phyloP scores from a whole-genome alignment of 1,140 invertebrate species.

The Drosophila pachea region DNA sequence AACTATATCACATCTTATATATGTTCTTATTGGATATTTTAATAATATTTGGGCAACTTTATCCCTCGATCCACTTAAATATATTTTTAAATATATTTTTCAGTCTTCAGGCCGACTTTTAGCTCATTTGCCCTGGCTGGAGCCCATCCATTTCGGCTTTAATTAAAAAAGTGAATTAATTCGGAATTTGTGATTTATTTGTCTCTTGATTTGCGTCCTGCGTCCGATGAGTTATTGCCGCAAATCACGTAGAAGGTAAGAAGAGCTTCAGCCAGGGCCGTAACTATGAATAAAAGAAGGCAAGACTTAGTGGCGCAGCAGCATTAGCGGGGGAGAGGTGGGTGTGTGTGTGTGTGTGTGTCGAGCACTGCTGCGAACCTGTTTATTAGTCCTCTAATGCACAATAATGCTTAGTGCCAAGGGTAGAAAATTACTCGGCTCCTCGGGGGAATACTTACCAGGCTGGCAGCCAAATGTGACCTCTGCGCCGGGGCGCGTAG shows the following conservation, averaged over 20 bases:
- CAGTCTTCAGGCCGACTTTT: too few relatives aligned
- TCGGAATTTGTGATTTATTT: conserved; percentile 72
- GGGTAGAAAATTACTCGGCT: conserved; percentile 72
- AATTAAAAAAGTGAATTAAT: conserved; percentile 74
- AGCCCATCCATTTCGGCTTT: conserved; percentile 33
- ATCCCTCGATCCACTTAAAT: too few relatives aligned
- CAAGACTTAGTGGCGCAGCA: not conserved
- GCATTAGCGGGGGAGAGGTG: not conserved
- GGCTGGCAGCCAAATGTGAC: conserved; percentile 72
- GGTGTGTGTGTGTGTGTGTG: too few relatives aligned
- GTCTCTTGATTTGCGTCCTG: conserved; percentile 67
- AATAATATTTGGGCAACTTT: too few relatives aligned
- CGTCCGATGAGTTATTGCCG: conserved; percentile 69
- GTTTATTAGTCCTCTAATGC: conserved; percentile 77
- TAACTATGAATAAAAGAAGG: conserved; percentile 63
- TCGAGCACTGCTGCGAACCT: conserved; percentile 54
- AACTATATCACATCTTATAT: too few relatives aligned
- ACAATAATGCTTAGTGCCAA: conserved; percentile 77
- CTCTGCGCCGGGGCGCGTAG: conserved; percentile 45
- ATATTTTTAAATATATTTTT: too few relatives aligned
- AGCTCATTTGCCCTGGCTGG: conserved; percentile 7
- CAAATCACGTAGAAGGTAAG: conserved; percentile 73
- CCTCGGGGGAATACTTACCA: conserved; percentile 70
- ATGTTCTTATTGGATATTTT: too few relatives aligned
- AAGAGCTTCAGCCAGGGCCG: conserved; percentile 49